These are phyloP conservation scores for Apteryx mantelli DNA, from an alignment of 2,113 vertebrate species.

Conservation along the genomic window DNA sequence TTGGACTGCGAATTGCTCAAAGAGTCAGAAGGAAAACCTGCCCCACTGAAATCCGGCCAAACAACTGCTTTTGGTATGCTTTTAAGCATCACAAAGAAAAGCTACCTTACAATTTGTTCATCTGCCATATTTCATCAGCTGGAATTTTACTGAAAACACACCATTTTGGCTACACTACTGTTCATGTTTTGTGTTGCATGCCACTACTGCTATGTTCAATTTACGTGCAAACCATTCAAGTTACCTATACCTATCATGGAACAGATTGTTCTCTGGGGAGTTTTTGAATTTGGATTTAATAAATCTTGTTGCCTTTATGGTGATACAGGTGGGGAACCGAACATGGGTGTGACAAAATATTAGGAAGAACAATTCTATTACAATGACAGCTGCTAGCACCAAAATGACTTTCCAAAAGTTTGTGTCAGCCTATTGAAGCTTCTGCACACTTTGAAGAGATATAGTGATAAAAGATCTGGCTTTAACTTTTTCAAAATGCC, in stretches of 20 bases:
- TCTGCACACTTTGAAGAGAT: not conserved
- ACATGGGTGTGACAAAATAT: not conserved
- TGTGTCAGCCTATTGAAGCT: not conserved
- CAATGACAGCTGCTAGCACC: not conserved
- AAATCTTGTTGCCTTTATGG: not conserved
- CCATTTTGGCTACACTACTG: not conserved
- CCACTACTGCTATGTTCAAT: not conserved
- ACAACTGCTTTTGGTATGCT: not conserved
- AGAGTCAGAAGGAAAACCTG: not conserved
- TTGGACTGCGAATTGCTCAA: not conserved
- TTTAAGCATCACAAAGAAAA: not conserved
- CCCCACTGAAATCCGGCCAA: too few relatives aligned
- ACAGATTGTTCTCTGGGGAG: not conserved
- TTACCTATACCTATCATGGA: not conserved
- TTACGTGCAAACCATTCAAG: too few relatives aligned
- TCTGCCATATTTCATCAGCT: not conserved
- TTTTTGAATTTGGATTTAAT: not conserved
- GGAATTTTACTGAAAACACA: not conserved
- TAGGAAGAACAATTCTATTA: not conserved
- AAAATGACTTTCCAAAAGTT: not conserved
- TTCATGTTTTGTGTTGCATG: not conserved
- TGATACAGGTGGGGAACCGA: not conserved
- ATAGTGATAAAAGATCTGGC: not conserved
- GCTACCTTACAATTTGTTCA: not conserved
- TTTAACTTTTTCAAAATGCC: not conserved